Base-by-base conservation (phyloP, 1,140 invertebrate genomes). In the Drosophila pruinosa region DNA sequence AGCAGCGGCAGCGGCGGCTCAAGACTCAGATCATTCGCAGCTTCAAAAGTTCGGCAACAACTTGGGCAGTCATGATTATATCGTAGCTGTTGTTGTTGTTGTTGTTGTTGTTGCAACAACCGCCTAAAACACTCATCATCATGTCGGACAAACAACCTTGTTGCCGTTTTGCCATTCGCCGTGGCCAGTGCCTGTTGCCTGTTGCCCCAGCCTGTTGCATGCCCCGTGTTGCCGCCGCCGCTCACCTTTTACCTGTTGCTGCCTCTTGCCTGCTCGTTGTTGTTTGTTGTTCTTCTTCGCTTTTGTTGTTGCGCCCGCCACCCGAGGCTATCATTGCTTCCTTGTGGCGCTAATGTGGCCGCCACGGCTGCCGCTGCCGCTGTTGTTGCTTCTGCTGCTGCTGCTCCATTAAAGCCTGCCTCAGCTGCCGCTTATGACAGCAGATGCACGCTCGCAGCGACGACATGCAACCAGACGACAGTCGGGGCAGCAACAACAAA, bases 141-240 rank as follows among this genome's bases (percentile, higher is more conserved):
- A 86, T 85, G 80, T 85, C 80, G 80, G 77, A 85, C 80, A 85
- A 85, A 85, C 81, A 85, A 85, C 81, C 80, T 85, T 85, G 80
- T 85, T 85, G 76, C 73, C 77, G 72, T 75, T 50, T 85, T 61
- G 63, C 68, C 68, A 67, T 56, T 76, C 67, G 57, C 53, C 68
- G 43, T 70, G 34, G 58, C 28, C 67, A 26, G 36, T 57, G 57
- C 39, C 56, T 38, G 64, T 15, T 50, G 48, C 53, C 39, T 36
- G 52, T 14, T 31, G 54, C 39, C 62, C 14, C 34, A 17, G 48
- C 47, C 34, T 36, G 45, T 10, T 28, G 48, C 41, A 39, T 38
- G 45, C 10, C 36, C 45, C 8, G 2, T 52, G 56, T 34, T 52
- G 54, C 17, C 12, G 4, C 19, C 14, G 17, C 22, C 19, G 22